Conservation (phyloP, 2,797 vertebrate genomes). For the Scyliorhinus canicula region DNA sequence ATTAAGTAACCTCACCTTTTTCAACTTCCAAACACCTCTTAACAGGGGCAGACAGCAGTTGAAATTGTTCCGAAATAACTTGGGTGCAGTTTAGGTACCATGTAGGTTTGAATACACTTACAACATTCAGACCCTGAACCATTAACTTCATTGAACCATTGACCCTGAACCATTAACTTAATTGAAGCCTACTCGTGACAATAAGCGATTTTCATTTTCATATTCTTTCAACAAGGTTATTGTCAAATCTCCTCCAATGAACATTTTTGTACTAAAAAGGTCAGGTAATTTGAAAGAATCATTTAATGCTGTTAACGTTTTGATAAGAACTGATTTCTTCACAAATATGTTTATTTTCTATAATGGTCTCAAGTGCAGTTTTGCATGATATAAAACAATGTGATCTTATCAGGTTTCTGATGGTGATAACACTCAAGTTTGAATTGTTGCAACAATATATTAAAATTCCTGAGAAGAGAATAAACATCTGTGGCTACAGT, state of each 20-base stretch:
- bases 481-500: background rate
- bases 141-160: too few species aligned
- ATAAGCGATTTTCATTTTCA: too few species aligned
- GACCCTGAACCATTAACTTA: too few species aligned
- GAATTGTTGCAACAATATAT: background rate
- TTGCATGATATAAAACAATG: background rate
- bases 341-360: background rate
- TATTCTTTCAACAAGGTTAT: background rate
- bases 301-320: background rate
- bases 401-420: background rate
- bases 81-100: background rate
- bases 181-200: too few species aligned
- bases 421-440: background rate
- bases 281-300: background rate
- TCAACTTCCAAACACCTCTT: background rate
- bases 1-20: background rate
- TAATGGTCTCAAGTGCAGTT: background rate
- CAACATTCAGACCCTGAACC: background rate
- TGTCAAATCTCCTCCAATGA: background rate
- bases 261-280: background rate
- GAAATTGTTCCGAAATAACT: background rate
- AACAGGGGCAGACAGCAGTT: background rate
- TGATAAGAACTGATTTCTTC: constrained; percentile 10
- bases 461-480: background rate
- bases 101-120: background rate